These are phyloP conservation scores for Probosciger aterrimus DNA, from an alignment of 2,113 vertebrate genomes.

Conservation along the genomic window DNA sequence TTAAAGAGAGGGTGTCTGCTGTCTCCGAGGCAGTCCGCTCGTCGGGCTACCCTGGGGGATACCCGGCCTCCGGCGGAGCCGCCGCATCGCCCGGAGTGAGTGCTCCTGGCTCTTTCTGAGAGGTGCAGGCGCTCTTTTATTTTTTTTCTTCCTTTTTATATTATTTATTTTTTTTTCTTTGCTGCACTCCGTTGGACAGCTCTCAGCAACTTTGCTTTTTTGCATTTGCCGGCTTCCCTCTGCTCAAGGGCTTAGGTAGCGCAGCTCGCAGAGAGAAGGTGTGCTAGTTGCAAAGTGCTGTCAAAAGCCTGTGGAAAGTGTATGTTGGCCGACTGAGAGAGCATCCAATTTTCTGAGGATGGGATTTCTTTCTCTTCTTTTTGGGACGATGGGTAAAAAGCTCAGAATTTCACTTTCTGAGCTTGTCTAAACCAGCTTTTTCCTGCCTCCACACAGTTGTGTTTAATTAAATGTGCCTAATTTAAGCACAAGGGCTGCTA, in stretches of 20 bases:
- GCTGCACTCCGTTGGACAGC: fast-evolving
- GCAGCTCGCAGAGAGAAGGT: neutral
- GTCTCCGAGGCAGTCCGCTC: neutral
- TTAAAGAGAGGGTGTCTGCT: neutral
- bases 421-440: slow-evolving; percentile 74
- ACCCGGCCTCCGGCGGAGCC: neutral
- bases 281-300: neutral
- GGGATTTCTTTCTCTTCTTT: neutral
- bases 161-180: fast-evolving
- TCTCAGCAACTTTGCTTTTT: fast-evolving
- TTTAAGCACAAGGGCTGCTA: slow-evolving; percentile 66
- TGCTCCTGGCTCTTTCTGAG: neutral
- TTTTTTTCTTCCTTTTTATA: fast-evolving
- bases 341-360: neutral
- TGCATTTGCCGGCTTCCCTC: neutral
- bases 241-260: neutral
- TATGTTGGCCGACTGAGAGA: neutral
- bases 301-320: neutral
- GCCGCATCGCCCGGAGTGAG: neutral
- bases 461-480: slow-evolving; percentile 70
- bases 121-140: fast-evolving
- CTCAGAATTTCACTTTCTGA: slow-evolving; percentile 60
- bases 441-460: slow-evolving; percentile 64
- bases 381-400: slow-evolving; percentile 30
- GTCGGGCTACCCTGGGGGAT: neutral